Conservation (phyloP, 2,797 vertebrate species). For the Smutsia temminckii region DNA sequence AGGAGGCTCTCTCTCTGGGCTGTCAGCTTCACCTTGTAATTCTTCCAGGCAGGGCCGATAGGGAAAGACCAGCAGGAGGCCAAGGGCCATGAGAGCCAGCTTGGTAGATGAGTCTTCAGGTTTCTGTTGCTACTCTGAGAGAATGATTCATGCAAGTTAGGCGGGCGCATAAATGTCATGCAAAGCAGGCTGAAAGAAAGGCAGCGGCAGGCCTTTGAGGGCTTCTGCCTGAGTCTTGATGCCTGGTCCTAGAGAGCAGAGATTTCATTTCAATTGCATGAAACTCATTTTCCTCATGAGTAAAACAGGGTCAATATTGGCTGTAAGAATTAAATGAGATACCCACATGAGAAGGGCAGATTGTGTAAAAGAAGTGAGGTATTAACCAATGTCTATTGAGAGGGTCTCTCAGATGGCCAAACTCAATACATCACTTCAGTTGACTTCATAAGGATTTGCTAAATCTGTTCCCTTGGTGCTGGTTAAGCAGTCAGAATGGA, state of each 20-base stretch:
- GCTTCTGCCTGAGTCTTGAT: neutral
- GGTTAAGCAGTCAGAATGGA: neutral
- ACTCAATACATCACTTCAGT: accelerated
- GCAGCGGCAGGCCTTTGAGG: neutral
- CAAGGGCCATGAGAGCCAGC: neutral
- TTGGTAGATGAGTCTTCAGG: neutral
- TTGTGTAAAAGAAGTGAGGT: neutral
- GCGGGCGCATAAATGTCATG: accelerated
- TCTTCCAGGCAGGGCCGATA: neutral
- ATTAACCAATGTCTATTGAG: neutral
- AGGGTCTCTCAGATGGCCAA: neutral
- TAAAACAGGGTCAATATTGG: neutral
- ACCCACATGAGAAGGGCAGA: neutral
- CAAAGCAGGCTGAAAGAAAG: neutral
- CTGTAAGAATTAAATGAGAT: neutral
- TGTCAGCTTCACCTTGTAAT: too few species aligned
- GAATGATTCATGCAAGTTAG: neutral
- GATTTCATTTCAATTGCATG: neutral
- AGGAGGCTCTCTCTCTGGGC: neutral
- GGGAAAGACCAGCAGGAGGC: neutral
- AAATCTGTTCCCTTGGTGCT: accelerated
- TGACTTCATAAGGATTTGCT: neutral
- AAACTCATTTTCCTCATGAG: neutral
- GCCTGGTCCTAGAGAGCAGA: neutral
- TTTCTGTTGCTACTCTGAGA: neutral